Conservation (phyloP, 2,888 invertebrate species). For the Leptinotarsa rubiginosa region DNA sequence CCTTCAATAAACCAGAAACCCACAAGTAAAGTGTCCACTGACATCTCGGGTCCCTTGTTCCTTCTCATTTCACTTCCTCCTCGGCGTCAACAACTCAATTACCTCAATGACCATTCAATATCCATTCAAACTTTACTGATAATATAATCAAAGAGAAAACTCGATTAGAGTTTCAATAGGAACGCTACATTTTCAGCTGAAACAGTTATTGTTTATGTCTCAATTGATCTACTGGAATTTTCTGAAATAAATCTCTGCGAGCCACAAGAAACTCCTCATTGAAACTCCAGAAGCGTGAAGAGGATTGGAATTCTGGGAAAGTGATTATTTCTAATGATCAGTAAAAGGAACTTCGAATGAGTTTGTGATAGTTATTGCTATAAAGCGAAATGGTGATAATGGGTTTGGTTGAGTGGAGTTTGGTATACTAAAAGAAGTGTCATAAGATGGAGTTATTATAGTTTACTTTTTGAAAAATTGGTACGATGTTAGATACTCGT, state of each 20-base stretch:
- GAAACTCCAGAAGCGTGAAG: conserved; percentile 3
- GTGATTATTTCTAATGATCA: neutral
- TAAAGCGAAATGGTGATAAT: neutral
- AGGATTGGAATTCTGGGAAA: neutral
- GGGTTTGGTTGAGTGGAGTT: no score
- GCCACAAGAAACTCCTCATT: conserved; percentile 37
- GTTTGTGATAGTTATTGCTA: neutral
- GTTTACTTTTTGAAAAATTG: no score
- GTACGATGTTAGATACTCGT: no score
- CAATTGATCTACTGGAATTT: conserved; percentile 34
- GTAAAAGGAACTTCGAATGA: neutral
- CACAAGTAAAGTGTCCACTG: neutral
- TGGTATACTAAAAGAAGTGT: no score
- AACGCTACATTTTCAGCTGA: conserved; percentile 27
- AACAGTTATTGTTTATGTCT: conserved; percentile 38
- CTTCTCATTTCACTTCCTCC: neutral
- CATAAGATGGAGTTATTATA: no score
- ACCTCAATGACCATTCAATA: neutral
- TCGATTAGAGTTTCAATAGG: conserved; percentile 26
- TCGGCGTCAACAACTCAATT: neutral
- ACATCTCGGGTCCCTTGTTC: neutral
- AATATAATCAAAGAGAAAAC: conserved; percentile 22
- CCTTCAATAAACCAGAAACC: no score
- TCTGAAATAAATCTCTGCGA: conserved; percentile 30
- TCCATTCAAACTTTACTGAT: conserved; percentile 29